Percentiles rank a stretch among this genome's conserved stretches.
phyloP scores from a whole-genome alignment of 2,797 vertebrate species.

The Acanthopagrus latus region DNA sequence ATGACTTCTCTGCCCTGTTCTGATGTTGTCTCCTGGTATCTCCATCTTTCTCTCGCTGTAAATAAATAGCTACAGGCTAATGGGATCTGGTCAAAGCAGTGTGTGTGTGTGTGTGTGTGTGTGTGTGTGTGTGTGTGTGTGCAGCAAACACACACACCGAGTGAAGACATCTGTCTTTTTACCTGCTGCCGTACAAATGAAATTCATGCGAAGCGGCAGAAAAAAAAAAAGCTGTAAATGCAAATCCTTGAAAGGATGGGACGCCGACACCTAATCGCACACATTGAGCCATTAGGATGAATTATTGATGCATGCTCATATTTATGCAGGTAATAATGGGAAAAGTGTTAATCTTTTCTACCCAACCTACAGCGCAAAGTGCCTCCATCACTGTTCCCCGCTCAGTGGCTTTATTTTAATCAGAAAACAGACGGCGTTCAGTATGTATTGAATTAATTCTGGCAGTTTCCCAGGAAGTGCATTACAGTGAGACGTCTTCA shows the following conservation, averaged over 20 bases:
- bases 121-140: conserved; percentile 8
- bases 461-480: conserved; percentile 55
- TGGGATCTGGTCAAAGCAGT: conserved; percentile 38
- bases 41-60: conserved; percentile 21
- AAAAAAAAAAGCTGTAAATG: conserved; percentile 49
- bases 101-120: conserved; percentile 2
- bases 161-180: conserved; percentile 29
- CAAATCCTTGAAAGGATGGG: conserved; percentile 46
- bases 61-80: conserved; percentile 59
- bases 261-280: conserved; percentile 55
- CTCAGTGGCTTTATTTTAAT: conserved; percentile 50
- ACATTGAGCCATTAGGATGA: conserved; percentile 60
- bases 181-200: conserved; percentile 36
- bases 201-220: conserved; percentile 37
- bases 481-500: conserved; percentile 53
- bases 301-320: conserved; percentile 60
- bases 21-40: conserved; percentile 40
- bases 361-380: conserved; percentile 45
- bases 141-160: conserved; percentile 16
- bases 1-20: conserved; percentile 27
- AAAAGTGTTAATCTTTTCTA: conserved; percentile 59
- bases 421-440: conserved; percentile 31
- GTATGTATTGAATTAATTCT: conserved; percentile 51
- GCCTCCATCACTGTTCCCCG: conserved; percentile 33
- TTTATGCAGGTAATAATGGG: conserved; percentile 65